Conservation (phyloP, 2,113 vertebrate genomes). For the Leptocoma aspasia region DNA sequence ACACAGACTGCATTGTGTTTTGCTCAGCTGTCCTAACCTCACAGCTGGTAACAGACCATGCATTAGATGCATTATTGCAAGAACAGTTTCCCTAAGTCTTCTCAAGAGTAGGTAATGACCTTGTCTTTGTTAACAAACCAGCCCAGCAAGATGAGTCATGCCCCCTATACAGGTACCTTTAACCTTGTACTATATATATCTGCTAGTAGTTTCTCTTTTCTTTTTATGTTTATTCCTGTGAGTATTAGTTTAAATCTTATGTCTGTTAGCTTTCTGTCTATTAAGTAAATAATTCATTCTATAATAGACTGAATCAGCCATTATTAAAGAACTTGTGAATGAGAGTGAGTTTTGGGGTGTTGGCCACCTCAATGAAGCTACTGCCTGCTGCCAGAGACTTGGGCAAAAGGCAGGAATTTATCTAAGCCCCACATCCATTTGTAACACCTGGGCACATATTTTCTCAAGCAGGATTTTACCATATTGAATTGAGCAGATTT, state of each 20-base stretch:
- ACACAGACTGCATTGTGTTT: background rate
- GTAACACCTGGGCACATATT: background rate
- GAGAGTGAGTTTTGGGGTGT: background rate
- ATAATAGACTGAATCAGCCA: accelerated
- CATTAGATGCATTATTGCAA: background rate
- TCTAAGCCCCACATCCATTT: background rate
- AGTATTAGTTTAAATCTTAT: too few relatives aligned
- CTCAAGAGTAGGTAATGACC: background rate
- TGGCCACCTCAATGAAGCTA: background rate
- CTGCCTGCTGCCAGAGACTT: background rate
- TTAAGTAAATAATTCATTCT: background rate
- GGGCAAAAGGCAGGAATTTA: background rate
- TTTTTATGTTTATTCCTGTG: background rate
- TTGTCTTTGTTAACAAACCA: background rate
- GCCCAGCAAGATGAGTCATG: background rate
- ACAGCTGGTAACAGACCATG: background rate
- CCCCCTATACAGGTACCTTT: background rate
- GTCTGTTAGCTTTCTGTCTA: background rate
- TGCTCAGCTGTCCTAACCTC: background rate
- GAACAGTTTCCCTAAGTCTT: background rate
- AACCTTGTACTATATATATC: accelerated
- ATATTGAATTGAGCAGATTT: background rate
- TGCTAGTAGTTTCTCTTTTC: background rate
- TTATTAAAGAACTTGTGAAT: background rate
- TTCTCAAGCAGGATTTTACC: background rate